Conservation (phyloP, 1,140 invertebrate genomes). For the Branchinecta lynchi region DNA sequence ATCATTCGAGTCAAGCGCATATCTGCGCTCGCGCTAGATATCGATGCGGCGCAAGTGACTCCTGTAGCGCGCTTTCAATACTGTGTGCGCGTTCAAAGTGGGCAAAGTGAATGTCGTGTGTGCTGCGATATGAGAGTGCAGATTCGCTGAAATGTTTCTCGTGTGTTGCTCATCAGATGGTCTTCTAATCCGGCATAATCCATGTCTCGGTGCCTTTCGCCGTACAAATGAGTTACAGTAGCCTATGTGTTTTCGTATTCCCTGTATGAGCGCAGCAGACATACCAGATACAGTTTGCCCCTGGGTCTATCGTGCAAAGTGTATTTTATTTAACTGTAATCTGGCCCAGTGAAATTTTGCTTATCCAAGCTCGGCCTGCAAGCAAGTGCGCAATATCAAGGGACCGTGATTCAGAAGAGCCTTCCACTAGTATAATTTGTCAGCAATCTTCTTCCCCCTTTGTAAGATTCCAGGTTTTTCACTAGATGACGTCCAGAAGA, state of each 20-base stretch:
- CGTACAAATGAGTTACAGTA: background rate
- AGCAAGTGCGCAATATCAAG: background rate
- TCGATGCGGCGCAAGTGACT: too few species aligned
- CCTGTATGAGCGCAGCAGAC: background rate
- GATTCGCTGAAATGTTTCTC: background rate
- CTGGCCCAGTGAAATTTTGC: background rate
- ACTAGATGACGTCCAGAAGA: too few species aligned
- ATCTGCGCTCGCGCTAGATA: too few species aligned
- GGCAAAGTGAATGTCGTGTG: too few species aligned
- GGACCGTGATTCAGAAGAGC: background rate
- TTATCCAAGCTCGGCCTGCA: background rate
- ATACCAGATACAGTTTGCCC: background rate
- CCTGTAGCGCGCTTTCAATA: too few species aligned
- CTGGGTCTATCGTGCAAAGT: background rate
- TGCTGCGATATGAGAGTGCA: too few species aligned
- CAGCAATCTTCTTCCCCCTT: too few species aligned
- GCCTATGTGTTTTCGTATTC: background rate
- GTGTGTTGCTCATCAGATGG: background rate
- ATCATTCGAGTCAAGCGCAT: too few species aligned
- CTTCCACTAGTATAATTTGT: too few species aligned
- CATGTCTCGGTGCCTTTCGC: constrained; percentile 6
- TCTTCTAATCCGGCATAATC: background rate
- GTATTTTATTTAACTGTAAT: background rate
- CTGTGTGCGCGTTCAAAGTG: too few species aligned
- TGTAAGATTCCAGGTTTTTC: too few species aligned